Conservation (phyloP, 2,888 invertebrate genomes). For the Allacma fusca region DNA sequence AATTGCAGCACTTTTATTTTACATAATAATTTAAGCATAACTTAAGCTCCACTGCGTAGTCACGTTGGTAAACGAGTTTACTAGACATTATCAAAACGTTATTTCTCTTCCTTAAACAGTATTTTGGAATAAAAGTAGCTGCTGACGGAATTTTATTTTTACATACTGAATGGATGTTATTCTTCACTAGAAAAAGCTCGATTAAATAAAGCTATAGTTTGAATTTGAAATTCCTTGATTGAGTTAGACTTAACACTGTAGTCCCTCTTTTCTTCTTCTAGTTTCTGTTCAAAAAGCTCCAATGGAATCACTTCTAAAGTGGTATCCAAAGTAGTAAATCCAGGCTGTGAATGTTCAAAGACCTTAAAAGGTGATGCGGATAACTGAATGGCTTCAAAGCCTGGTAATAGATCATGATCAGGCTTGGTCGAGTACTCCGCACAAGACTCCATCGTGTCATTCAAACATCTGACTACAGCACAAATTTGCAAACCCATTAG, state of each 20-base stretch:
- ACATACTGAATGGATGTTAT: too few relatives aligned
- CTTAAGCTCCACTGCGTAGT: too few relatives aligned
- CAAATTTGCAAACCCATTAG: conserved; percentile 62
- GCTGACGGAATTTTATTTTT: too few relatives aligned
- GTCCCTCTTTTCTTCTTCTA: background rate
- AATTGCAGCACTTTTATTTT: too few relatives aligned
- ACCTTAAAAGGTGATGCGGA: conserved; percentile 2
- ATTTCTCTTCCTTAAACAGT: too few relatives aligned
- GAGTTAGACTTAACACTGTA: background rate
- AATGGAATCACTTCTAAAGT: conserved; percentile 55
- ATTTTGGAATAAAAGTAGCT: too few relatives aligned
- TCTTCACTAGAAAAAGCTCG: conserved; percentile 14
- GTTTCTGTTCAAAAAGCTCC: conserved; percentile 43
- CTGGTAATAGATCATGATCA: conserved; percentile 35
- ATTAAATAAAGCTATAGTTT: conserved; percentile 34
- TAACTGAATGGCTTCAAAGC: conserved; percentile 51
- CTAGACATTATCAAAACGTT: too few relatives aligned
- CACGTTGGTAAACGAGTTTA: too few relatives aligned
- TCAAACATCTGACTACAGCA: conserved; percentile 63
- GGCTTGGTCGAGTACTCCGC: conserved; percentile 46
- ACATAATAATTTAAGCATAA: too few relatives aligned
- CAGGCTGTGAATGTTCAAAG: conserved; percentile 20
- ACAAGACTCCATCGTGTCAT: conserved; percentile 62
- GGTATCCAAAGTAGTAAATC: conserved; percentile 52
- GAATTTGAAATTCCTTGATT: background rate